Base-by-base conservation (phyloP, 2,113 vertebrate genomes). In the Embiotoca jacksoni region DNA sequence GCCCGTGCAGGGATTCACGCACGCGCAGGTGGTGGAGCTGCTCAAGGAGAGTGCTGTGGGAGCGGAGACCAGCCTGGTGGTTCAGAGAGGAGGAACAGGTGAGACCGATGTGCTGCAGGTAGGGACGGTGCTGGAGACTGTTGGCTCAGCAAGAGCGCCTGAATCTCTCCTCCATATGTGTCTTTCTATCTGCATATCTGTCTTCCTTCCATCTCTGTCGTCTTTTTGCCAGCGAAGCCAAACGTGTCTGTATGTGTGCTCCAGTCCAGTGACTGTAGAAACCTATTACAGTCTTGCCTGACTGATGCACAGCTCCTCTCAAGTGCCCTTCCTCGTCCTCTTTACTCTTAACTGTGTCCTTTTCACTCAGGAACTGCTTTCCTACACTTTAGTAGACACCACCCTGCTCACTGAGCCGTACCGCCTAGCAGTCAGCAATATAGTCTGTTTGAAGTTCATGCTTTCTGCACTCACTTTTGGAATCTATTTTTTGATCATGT, bases 1-100 rank as follows among this genome's bases (percentile, higher is more conserved):
- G 90, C 95, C 94, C 61, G 97, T 97, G 88, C 96, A 97, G 90
- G 96, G 95, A 88, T 92, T 98, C 93, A 95, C 95, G 83, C 98
- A 99, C 95, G 94, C 95, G 37, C 98, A 99, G 95, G 98, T 99
- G 92, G 98, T 99, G 96, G 97, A 99, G 93, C 96, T 98, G 88
- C 96, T 99, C 62, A 99, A 99, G 94, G 98, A 99, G 92, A 98
- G 97, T 84, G 94, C 95, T 13, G 92, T 99, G 71, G 97, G 97
- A 91, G 94, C 94, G 3, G 96, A 99, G 92, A 96, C 96, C 84
- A 95, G 95, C 87, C 93, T 99, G 94, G 93, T 98, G 93, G 96
- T 99, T 79, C 97, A 98, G 92, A 96, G 98, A 94, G 97, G 97
- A 81, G 97, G 96, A 30, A 55, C 90, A 89, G 94, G 94, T 95